Evolutionary conservation across 2,113 vertebrate species (phyloP), one percentile per base, ranked within the genome.

Genomic region (Onychostruthus taczanowskii): DNA sequence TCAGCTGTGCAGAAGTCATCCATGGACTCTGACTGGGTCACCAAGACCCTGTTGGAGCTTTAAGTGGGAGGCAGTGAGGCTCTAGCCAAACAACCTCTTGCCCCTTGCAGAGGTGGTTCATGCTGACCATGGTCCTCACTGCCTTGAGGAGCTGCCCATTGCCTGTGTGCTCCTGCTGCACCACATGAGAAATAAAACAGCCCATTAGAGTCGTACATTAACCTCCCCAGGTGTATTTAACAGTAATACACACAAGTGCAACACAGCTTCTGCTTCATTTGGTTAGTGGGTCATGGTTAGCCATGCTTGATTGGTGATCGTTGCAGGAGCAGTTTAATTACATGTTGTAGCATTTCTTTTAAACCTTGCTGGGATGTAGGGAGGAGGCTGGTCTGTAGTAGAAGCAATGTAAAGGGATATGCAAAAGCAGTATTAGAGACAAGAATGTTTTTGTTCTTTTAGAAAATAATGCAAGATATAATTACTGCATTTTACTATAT

Each of bases 181-280:
- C 37, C 30, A 16, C 44, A 21, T 33, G 30, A n/a, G 68, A 78
- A 84, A 68, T 88, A 21, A 86, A 84, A 52, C 11, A 18, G 44
- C 73, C 2, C 0, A 22, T 80, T 37, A 72, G 56, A 24, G 33
- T 62, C 1, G 0, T 26, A 5, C 21, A 35, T 81, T 88, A 53
- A 49, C 49, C 69, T 75, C n/a, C 35, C 49, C 18, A 27, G 49
- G 41, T 82, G 79, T 61, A 72, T 66, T 55, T 21, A 81, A 39
- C 37, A 68, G 61, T 30, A 37, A 58, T 17, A 17, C 20, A 91
- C 74, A 28, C 78, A 68, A 49, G 41, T 24, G 44, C 73, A 78
- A 6, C 18, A 9, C 83, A 68, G 49, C 86, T 94, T 93, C 92
- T 86, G 62, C 90, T 88, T 95, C 63, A 23, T 82, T 94, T 92